Base-by-base conservation (phyloP, 2,797 vertebrate genomes). In the Anguilla megastoma region DNA sequence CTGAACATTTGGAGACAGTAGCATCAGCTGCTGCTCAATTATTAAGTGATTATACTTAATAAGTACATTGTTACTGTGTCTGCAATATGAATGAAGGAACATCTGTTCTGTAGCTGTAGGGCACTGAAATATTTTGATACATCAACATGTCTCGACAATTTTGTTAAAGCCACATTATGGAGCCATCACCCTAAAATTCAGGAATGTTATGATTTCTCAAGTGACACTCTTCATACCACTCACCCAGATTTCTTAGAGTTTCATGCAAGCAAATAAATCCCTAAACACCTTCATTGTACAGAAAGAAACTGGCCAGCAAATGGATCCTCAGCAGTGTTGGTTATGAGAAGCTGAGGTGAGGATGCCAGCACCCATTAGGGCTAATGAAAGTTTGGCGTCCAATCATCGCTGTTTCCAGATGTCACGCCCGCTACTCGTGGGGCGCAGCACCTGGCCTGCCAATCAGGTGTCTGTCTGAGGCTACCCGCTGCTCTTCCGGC, bases 381-480 rank as follows among this genome's bases (percentile, higher is more conserved):
- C 33, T 41, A 45, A 45, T 79, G 74, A 89, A 92, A 88, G 89
- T 91, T 89, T 93, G 91, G 91, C 90, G 91, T 90, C 93, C 94
- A 93, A 93, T 95, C 93, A 95, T 90, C 91, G 88, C 92, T 91
- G 91, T 92, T 95, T 93, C 93, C 94, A 95, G 94, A 93, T 95
- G 94, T 94, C 92, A 92, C 91, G 92, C 91, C 93, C 90, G 91
- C 91, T 89, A 88, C 92, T 91, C 89, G 91, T 87, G 93, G 92
- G 90, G 79, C 87, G 92, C 30, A 82, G 9, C 63, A 83, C 66
- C 16, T 79, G 52, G 86, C 45, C 86, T 88, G 86, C 88, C 90
- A 89, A 84, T 84, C 86, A 66, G 74, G 74, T 41, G 74, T 56
- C 50, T 58, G 36, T 80, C 50, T 41, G 30, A 27, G 33, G 18